Evolutionary conservation across 2,797 vertebrate species (phyloP), one percentile per base, ranked within the genome.

Genomic region (Poliocrania exsul): DNA sequence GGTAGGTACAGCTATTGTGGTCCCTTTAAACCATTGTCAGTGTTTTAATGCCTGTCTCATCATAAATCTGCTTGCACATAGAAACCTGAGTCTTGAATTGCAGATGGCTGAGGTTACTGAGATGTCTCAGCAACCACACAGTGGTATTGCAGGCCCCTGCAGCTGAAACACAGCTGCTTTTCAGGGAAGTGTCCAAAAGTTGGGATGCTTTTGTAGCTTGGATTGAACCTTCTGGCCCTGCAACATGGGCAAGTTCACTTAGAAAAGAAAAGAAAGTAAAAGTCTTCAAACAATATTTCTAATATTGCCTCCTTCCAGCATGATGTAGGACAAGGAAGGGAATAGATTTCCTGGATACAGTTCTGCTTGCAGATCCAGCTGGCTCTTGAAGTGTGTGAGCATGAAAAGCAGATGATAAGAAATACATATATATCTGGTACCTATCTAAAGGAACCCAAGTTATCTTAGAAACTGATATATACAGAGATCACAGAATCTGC

Each of bases 381-480:
- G 91, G 89, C 82, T 92, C 70, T 70, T 79, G 62, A 72, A 75
- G 51, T 50, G 47, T 47, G 53, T 35, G 71, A 90, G 64, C 47
- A 33, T 82, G 87, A 88, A 91, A 88, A 93, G 72, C 74, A 87
- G 87, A 85, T 88, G n/a, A 91, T 92, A 86, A 89, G 72, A 70
- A 85, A 88, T 49, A 84, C 25, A 21, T 72, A 29, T 57, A 46
- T 74, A 90, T 83, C 54, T 5, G 5, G 46, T 83, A 90, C 51
- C 81, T 83, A 62, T 70, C 89, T 93, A 40, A 88, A 88, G 75
- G 51, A 92, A 46, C 29, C 5, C 21, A 62, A 66, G 40, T 88
- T 88, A 89, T 94, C 92, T 92, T 84, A 88, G 93, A 90, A 95
- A 66, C 65, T 81, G 79, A 66, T 91, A 71, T 50, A 88, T 79